Evolutionary conservation across 2,797 vertebrate genomes (phyloP), one percentile per base, ranked within the genome.

Genomic region (Anguilla pacifica): DNA sequence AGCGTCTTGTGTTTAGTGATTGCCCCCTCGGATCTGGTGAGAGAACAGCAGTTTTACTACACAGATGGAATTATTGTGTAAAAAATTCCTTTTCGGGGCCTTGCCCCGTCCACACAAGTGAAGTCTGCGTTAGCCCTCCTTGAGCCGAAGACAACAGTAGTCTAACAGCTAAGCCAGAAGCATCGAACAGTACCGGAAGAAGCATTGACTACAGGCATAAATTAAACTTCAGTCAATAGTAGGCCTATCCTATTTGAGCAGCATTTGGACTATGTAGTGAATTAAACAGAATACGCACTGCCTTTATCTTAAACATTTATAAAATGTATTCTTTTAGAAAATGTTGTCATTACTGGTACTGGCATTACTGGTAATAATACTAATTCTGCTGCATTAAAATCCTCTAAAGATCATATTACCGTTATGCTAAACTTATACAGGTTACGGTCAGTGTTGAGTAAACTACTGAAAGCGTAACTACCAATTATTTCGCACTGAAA

Each of bases 121-220:
- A 43, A 43, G 43, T 43, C 43, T 43, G 43, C 43, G 43, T 43
- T 43, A 43, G 43, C 43, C 43, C 43, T 43, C 4, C 43, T 90
- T 84, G 97, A 96, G 72, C 97, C 96, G 84, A 98, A 93, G 0
- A 97, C 97, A 22, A 97, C 97, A 3, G 97, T 98, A 94, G 97
- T 98, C 93, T 99, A 98, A 92, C 98, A 98, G 94, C 98, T 99
- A 92, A 99, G 97, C 87, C 98, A 99, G 49, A 98, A 97, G 89
- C 98, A 99, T 1, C 98, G 97, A 87, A 97, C 96, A 19, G 96
- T 88, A 89, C 96, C 92, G 0, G 97, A 94, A 39, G 97, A 97
- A 0, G 96, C 97, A 6, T 97, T 95, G 0, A 96, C 97, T 0
- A 2, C 4, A 46, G 6, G 4, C 43, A 46, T 31, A 0, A 6